phyloP scores from a whole-genome alignment of 53 echinoderm and acorn worm genomes.

The Stichopus horrens region DNA sequence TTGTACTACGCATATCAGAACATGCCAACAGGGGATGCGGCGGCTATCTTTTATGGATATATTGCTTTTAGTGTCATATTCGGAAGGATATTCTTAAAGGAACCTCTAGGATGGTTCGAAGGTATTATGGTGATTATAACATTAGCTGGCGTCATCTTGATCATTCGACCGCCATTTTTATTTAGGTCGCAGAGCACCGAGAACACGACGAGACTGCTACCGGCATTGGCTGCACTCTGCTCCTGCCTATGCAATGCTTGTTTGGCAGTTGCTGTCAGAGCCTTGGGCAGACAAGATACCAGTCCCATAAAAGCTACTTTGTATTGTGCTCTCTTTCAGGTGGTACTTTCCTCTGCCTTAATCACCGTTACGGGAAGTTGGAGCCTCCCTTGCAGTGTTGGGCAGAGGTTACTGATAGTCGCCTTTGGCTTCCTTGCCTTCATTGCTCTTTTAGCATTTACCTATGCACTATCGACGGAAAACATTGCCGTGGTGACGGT shows the following conservation, averaged over 20 bases:
- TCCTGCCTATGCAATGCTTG: not conserved
- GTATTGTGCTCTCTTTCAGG: not conserved
- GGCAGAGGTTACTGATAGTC: not conserved
- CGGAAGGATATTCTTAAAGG: constrained; percentile 16
- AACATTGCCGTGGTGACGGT: not conserved
- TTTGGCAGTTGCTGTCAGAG: not conserved
- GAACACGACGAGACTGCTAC: not conserved
- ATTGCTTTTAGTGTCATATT: constrained; percentile 18
- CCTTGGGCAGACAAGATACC: not conserved
- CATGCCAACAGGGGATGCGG: constrained; percentile 22
- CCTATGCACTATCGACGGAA: not conserved
- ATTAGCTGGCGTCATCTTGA: constrained; percentile 1
- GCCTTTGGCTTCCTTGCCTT: not conserved
- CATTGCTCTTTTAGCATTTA: not conserved
- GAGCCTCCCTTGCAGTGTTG: not conserved
- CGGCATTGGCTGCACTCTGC: not conserved
- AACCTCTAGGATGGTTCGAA: constrained; percentile 15
- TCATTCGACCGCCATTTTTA: constrained; percentile 10
- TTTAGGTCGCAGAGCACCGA: not conserved
- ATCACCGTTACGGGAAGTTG: not conserved
- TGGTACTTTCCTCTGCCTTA: not conserved
- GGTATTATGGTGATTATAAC: not conserved
- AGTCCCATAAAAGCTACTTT: not conserved
- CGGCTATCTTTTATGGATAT: constrained; percentile 18
- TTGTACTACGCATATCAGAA: constrained; percentile 20